Evolutionary conservation across 2,888 invertebrate genomes (phyloP).

Genomic region (Therioaphis trifolii): DNA sequence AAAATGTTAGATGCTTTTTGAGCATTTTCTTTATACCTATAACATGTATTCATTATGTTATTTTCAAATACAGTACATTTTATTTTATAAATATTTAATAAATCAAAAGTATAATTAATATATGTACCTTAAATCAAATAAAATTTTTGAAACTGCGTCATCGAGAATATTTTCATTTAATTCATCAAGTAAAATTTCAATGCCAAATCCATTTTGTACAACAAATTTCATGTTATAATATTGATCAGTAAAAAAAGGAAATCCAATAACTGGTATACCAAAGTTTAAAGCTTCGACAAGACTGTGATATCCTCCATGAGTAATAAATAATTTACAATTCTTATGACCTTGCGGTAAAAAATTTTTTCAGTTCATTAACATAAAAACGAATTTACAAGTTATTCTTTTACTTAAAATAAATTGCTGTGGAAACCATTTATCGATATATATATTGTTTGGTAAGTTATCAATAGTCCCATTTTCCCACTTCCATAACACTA

Average conservation of each 20-base stretch:
- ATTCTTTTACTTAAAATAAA: neutral
- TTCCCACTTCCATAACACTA: conserved; percentile 13
- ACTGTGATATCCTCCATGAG: conserved; percentile 9
- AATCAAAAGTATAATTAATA: no score
- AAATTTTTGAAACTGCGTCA: neutral
- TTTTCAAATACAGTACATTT: no score
- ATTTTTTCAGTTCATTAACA: no score
- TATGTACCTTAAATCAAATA: neutral
- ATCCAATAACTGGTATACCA: conserved; percentile 15
- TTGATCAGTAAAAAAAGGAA: conserved; percentile 7
- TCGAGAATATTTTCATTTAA: conserved; percentile 8
- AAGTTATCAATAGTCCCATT: neutral
- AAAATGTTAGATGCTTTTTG: neutral
- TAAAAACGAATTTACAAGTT: no score
- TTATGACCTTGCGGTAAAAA: neutral
- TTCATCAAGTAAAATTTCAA: neutral
- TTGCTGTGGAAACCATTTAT: conserved; percentile 19
- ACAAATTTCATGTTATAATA: conserved; percentile 1
- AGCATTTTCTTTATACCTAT: conserved; percentile 4
- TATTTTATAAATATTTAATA: no score
- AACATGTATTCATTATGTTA: neutral
- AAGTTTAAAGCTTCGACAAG: conserved; percentile 5
- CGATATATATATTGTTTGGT: neutral
- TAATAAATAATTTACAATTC: conserved; percentile 8
- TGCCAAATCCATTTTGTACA: conserved; percentile 3